phyloP scores from a whole-genome alignment of 2,888 invertebrate species.

The Archips xylosteana region DNA sequence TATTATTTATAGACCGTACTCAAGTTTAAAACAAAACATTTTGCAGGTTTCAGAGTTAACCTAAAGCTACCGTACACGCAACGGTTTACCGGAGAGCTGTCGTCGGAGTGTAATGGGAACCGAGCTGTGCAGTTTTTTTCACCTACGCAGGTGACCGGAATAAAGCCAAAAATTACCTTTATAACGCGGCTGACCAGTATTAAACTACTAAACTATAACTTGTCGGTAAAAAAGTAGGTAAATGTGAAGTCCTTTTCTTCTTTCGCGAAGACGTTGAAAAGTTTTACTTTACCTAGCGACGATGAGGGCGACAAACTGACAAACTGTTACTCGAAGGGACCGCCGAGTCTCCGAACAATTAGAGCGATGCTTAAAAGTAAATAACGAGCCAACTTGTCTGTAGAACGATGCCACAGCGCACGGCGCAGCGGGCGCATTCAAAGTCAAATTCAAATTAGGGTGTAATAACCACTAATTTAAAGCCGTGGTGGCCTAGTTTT shows the following conservation, averaged over 20 bases:
- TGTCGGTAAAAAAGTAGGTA: neutral
- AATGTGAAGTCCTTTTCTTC: neutral
- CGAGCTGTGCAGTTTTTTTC: too few species aligned
- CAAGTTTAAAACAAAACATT: neutral
- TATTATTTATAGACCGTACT: neutral
- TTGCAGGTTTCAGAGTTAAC: neutral
- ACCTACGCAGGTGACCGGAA: too few species aligned
- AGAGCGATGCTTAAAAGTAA: slow-evolving; percentile 32
- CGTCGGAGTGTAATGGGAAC: too few species aligned
- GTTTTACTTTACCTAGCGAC: neutral
- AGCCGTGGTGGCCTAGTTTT: too few species aligned
- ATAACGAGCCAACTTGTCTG: slow-evolving; percentile 34
- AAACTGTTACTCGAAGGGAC: neutral
- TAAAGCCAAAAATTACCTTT: too few species aligned
- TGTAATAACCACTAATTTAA: too few species aligned
- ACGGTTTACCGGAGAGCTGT: too few species aligned
- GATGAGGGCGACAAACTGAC: slow-evolving; percentile 10
- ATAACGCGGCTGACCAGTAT: too few species aligned
- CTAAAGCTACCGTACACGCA: too few species aligned
- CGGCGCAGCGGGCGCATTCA: slow-evolving; percentile 2
- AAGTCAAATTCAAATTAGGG: too few species aligned
- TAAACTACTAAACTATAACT: neutral
- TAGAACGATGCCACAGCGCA: neutral
- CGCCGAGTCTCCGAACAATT: slow-evolving; percentile 27
- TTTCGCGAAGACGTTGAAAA: neutral